These are phyloP conservation scores for Dasypus novemcinctus DNA, from an alignment of 2,113 vertebrate species.

Conservation along the genomic window DNA sequence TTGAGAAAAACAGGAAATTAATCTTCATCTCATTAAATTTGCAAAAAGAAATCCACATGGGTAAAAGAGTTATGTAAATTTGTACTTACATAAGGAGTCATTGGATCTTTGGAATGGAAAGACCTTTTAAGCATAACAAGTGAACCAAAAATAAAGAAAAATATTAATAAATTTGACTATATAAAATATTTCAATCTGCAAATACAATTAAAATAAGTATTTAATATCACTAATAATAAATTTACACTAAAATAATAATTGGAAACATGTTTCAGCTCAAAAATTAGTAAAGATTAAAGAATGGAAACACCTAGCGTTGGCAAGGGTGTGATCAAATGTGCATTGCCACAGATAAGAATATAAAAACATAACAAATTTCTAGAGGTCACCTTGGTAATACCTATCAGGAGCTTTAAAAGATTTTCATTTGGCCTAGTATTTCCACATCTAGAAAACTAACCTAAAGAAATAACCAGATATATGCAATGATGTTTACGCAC, in stretches of 20 bases:
- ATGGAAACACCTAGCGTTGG: not conserved
- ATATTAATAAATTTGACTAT: not conserved
- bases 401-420: not conserved
- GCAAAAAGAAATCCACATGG: not conserved
- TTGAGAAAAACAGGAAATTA: not conserved
- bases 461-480: not conserved
- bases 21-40: not conserved
- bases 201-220: constrained; percentile 41
- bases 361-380: not conserved
- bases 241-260: not conserved
- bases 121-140: not conserved
- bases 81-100: not conserved
- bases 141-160: not conserved
- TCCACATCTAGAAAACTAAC: constrained; percentile 8
- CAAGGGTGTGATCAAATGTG: not conserved
- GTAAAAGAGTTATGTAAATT: not conserved
- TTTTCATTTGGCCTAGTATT: not conserved
- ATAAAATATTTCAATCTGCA: not conserved
- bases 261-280: not conserved
- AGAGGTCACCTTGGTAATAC: not conserved
- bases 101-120: not conserved
- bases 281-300: not conserved
- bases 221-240: constrained; percentile 13
- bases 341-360: not conserved
- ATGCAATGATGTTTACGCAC: not conserved